Percentiles rank a stretch among this genome's conserved stretches.
Conservation (phyloP, 2,797 vertebrate species). For the Rhynchonycteris naso region DNA sequence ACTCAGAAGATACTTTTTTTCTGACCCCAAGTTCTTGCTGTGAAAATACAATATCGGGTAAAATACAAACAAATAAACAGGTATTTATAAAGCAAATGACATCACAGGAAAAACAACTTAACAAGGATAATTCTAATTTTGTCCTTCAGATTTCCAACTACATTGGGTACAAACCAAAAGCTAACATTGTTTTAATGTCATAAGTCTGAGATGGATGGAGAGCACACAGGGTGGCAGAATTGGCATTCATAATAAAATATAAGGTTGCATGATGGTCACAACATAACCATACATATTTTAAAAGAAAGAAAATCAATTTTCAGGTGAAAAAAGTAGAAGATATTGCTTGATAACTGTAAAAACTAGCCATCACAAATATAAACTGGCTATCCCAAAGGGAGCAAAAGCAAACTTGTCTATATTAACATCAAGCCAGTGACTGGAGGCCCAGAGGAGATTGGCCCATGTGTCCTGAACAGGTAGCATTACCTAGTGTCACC, state of each 20-base stretch:
- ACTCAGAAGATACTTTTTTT: slow-evolving; percentile 44
- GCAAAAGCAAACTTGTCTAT: not conserved
- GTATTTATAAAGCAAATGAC: slow-evolving; percentile 19
- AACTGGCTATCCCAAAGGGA: not conserved
- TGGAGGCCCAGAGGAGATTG: not conserved
- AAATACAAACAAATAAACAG: slow-evolving; percentile 61
- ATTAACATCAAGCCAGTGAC: not conserved
- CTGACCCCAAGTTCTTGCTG: not conserved
- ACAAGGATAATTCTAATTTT: slow-evolving; percentile 31
- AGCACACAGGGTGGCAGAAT: not conserved
- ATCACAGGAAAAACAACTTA: slow-evolving; percentile 34
- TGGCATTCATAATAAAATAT: slow-evolving; percentile 28
- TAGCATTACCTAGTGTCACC: not conserved
- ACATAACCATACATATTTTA: slow-evolving; percentile 36
- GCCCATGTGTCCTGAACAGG: not conserved
- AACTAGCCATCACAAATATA: not conserved
- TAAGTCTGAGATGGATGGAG: not conserved
- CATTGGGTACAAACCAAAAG: not conserved
- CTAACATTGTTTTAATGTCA: slow-evolving; percentile 25
- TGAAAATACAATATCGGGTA: slow-evolving; percentile 35
- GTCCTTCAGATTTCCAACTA: slow-evolving; percentile 38
- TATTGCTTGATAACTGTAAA: not conserved
- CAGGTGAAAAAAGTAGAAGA: not conserved
- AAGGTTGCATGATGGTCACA: not conserved
- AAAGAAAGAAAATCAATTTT: slow-evolving; percentile 23